Evolutionary conservation across 2,113 vertebrate genomes (phyloP).

Genomic region (Pogonocichla stellata): DNA sequence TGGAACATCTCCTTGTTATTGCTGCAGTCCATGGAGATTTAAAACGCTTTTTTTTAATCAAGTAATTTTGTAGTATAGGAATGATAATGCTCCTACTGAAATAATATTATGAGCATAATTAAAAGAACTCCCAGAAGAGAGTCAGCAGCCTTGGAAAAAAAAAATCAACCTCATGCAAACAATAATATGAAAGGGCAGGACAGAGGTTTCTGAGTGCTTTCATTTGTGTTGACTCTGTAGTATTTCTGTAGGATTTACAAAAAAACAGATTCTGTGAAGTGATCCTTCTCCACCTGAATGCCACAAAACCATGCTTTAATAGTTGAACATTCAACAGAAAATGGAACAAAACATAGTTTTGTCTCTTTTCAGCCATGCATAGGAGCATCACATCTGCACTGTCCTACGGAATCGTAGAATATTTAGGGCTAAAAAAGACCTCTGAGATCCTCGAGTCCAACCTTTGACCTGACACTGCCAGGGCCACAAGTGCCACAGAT

Average conservation of each 20-base stretch:
- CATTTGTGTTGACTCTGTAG: neutral
- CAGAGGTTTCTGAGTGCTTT: neutral
- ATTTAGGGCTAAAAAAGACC: neutral
- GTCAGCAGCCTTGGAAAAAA: neutral
- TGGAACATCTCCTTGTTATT: neutral
- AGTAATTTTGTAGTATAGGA: neutral
- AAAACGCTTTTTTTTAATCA: neutral
- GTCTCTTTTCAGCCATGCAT: neutral
- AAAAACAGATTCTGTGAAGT: neutral
- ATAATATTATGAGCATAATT: conserved; percentile 3
- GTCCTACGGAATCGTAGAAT: neutral
- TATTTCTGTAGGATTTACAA: neutral
- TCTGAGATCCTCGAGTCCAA: neutral
- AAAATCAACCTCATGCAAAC: neutral
- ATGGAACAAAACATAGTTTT: neutral
- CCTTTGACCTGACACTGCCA: neutral
- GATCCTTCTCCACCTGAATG: neutral
- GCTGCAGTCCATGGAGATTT: neutral
- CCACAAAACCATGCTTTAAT: neutral
- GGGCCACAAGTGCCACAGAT: neutral
- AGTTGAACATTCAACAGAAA: neutral
- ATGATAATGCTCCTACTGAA: neutral
- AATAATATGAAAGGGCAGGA: neutral
- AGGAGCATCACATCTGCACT: neutral
- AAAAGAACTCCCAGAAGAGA: conserved; percentile 30